Evolutionary conservation across 2,888 invertebrate genomes (phyloP).

Genomic region (Nomada flava): DNA sequence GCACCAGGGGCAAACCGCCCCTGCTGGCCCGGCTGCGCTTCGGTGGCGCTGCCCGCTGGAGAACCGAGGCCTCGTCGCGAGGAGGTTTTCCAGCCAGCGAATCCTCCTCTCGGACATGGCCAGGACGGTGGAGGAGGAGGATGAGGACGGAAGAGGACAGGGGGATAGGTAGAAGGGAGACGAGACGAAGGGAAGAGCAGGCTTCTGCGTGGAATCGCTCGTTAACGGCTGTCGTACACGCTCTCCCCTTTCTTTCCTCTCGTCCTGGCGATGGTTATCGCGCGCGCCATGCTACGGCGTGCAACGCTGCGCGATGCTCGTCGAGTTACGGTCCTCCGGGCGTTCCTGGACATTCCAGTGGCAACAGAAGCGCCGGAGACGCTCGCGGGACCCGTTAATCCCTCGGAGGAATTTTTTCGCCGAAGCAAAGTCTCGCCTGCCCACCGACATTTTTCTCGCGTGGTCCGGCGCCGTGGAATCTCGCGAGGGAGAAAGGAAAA

Average conservation of each 20-base stretch:
- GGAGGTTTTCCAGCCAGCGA: slow-evolving; percentile 9
- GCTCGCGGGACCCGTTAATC: slow-evolving; percentile 54
- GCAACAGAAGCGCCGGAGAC: slow-evolving; percentile 56
- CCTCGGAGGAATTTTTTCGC: slow-evolving; percentile 52
- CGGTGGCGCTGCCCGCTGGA: no score
- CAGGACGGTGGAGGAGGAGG: slow-evolving; percentile 13
- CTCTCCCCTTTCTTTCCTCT: slow-evolving; percentile 60
- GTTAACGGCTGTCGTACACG: slow-evolving; percentile 75
- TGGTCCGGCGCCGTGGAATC: neutral
- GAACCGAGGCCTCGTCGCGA: neutral
- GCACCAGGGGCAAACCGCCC: slow-evolving; percentile 49
- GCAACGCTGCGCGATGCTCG: slow-evolving; percentile 44
- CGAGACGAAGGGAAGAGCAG: slow-evolving; percentile 28
- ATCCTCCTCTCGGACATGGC: neutral
- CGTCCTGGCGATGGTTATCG: slow-evolving; percentile 76
- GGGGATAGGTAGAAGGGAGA: slow-evolving; percentile 9
- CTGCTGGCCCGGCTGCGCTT: neutral
- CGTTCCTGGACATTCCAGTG: slow-evolving; percentile 70
- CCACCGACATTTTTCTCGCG: slow-evolving; percentile 17
- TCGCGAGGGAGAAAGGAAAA: neutral
- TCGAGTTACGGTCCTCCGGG: slow-evolving; percentile 67
- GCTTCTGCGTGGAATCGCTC: slow-evolving; percentile 71
- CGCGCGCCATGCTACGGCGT: slow-evolving; percentile 51
- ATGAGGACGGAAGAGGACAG: slow-evolving; percentile 12
- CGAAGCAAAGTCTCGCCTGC: slow-evolving; percentile 1